phyloP scores from a whole-genome alignment of 2,797 vertebrate genomes.

The Onychomys arenicola region DNA sequence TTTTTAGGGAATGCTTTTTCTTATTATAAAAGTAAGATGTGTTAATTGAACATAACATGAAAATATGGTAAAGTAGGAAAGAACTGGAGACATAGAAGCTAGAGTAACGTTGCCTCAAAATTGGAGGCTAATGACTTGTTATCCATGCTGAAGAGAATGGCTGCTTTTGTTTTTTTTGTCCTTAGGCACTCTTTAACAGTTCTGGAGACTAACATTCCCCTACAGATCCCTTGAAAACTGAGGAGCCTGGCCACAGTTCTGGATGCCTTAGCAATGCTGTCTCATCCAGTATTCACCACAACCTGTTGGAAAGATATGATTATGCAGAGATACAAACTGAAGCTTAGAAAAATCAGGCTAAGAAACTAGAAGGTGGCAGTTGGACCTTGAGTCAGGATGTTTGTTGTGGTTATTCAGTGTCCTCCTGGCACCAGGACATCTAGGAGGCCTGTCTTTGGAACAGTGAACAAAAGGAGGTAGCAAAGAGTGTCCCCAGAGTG shows the following conservation, averaged over 20 bases:
- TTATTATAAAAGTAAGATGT: conserved; percentile 15
- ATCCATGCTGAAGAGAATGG: background rate
- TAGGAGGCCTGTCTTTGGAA: background rate
- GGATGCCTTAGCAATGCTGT: background rate
- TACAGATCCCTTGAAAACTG: background rate
- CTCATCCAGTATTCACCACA: background rate
- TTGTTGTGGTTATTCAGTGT: background rate
- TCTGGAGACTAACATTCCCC: background rate
- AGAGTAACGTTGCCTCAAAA: background rate
- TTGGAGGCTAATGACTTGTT: background rate
- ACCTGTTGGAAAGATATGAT: background rate
- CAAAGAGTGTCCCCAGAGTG: background rate
- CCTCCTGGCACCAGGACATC: background rate
- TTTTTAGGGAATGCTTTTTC: background rate
- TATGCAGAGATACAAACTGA: conserved; percentile 19
- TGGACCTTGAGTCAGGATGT: background rate
- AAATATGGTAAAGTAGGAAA: background rate
- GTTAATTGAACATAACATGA: background rate
- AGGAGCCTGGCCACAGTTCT: background rate
- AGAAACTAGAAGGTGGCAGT: background rate
- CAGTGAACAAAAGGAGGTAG: background rate
- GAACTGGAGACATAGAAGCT: background rate
- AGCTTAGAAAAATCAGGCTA: background rate
- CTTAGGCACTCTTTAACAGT: background rate
- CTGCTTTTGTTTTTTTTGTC: background rate